Conservation (phyloP, 1,140 invertebrate genomes). For the Drosophila sulfurigaster region DNA sequence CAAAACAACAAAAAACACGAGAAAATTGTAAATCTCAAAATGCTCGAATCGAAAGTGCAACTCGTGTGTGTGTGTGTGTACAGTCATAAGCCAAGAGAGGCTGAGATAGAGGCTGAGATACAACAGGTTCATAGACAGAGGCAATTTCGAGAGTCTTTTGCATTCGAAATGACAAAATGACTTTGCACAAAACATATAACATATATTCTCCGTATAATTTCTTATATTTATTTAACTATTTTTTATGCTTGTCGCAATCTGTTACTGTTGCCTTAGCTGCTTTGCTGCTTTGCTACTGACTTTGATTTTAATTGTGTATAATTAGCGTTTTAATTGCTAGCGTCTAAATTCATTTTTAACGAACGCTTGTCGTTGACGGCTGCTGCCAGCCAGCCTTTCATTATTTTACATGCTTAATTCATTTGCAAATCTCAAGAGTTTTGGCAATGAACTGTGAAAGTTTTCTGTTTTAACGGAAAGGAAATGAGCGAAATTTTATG, state of each 20-base stretch:
- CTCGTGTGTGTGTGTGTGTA: not conserved
- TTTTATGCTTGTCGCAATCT: too few species aligned
- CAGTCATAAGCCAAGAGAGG: slow-evolving; percentile 1
- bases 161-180: slow-evolving; percentile 46
- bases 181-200: slow-evolving; percentile 34
- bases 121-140: not conserved
- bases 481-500: slow-evolving; percentile 31
- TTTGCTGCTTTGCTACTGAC: slow-evolving; percentile 27
- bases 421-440: slow-evolving; percentile 51
- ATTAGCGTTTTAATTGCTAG: slow-evolving; percentile 75
- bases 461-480: slow-evolving; percentile 25
- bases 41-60: slow-evolving; percentile 42
- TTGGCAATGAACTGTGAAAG: slow-evolving; percentile 64
- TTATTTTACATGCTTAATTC: slow-evolving; percentile 40
- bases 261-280: not conserved
- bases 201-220: slow-evolving; percentile 41
- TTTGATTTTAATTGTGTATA: slow-evolving; percentile 77
- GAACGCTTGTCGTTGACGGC: slow-evolving; percentile 39
- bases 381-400: slow-evolving; percentile 21
- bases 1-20: slow-evolving; percentile 1
- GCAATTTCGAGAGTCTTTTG: slow-evolving; percentile 24
- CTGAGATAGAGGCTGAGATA: not conserved
- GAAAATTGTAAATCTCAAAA: slow-evolving; percentile 27
- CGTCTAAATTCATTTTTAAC: slow-evolving; percentile 70
- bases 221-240: slow-evolving; percentile 53